Percentiles rank a stretch among this genome's conserved stretches.
These are phyloP conservation scores for Pteronura brasiliensis DNA, from an alignment of 2,113 vertebrate species.

Conservation along the genomic window DNA sequence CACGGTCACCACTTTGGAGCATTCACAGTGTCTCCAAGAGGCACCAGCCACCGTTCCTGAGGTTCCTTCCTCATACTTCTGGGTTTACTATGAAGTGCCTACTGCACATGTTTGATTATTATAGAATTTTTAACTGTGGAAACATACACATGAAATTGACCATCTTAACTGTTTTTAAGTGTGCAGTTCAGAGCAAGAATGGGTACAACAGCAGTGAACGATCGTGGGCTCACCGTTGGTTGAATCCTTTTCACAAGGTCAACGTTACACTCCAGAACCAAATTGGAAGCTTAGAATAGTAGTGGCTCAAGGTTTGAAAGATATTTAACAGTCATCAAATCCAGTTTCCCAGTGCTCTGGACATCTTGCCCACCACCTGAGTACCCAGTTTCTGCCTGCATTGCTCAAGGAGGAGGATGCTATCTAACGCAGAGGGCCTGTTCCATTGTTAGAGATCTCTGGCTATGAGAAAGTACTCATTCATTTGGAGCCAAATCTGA, in stretches of 20 bases:
- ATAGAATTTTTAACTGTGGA: neutral
- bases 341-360: neutral
- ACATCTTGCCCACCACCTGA: neutral
- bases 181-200: neutral
- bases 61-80: neutral
- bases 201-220: neutral
- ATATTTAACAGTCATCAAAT: too few relatives aligned
- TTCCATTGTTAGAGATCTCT: neutral
- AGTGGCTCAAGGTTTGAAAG: neutral
- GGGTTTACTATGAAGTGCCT: neutral
- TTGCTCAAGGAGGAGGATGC: neutral
- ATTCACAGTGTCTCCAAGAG: neutral
- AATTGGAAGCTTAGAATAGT: too few relatives aligned
- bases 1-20: neutral
- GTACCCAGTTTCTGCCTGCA: neutral
- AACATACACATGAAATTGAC: neutral
- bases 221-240: neutral
- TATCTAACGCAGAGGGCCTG: too few relatives aligned
- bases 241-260: neutral
- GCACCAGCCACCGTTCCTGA: neutral
- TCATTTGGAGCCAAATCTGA: neutral
- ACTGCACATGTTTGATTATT: neutral
- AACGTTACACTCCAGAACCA: neutral
- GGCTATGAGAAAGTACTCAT: neutral
- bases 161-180: neutral